Evolutionary conservation across 2,797 vertebrate genomes (phyloP).

Genomic region (Chiloscyllium punctatum): DNA sequence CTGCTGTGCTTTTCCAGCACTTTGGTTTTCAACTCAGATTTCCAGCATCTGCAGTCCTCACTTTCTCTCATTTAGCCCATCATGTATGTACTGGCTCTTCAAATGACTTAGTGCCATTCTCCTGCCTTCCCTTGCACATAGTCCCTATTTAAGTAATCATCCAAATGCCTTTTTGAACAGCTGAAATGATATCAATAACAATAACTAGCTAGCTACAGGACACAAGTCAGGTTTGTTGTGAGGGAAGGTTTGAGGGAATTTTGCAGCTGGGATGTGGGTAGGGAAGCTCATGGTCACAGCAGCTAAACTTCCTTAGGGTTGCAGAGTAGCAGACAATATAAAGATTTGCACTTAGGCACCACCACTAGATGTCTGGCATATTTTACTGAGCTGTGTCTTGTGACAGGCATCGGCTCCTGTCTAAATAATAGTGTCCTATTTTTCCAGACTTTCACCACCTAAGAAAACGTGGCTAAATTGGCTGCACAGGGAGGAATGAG

Average conservation of each 20-base stretch:
- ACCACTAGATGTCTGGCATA: slow-evolving; percentile 13
- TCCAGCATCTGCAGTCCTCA: no score
- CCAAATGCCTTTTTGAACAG: no score
- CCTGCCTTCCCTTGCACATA: no score
- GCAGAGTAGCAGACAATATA: neutral
- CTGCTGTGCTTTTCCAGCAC: no score
- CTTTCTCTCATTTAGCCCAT: no score
- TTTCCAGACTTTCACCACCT: neutral
- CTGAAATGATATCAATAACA: no score
- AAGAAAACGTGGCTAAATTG: slow-evolving; percentile 23
- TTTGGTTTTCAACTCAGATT: no score
- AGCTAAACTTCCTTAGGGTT: neutral
- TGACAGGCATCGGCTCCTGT: neutral
- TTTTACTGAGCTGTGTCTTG: slow-evolving; percentile 42
- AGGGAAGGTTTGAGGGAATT: neutral
- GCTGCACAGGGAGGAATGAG: slow-evolving; percentile 15
- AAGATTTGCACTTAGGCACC: neutral
- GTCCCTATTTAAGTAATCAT: no score
- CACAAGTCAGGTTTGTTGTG: neutral
- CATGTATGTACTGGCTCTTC: no score
- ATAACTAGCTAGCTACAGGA: neutral
- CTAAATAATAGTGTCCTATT: neutral
- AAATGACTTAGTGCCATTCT: no score
- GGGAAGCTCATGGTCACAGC: neutral
- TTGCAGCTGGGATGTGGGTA: neutral